Base-by-base conservation (phyloP, 2,113 vertebrate species). In the Chaetodon trifascialis region DNA sequence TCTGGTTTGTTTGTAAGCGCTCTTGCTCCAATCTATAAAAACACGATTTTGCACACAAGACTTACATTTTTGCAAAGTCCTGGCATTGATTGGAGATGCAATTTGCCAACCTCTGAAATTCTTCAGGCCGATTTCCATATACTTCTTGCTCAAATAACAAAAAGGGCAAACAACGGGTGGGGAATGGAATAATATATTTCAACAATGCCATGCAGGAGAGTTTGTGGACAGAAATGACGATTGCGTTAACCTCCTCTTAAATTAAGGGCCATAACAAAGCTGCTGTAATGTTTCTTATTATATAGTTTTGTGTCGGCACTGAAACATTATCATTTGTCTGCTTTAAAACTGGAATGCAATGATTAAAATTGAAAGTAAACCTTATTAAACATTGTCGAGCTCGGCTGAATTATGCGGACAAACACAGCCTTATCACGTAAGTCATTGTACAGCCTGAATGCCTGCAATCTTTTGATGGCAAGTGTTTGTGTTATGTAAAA, bases 51-150 rank as follows among this genome's bases (percentile, higher is more conserved):
- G 75, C 88, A 89, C 90, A 44, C 88, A 88, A 56, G 70, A 73
- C 89, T 90, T 89, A 83, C 81, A 91, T 91, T 91, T 55, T 67
- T 78, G 69, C 75, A 42, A 47, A 89, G 72, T 55, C 46, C 77
- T 70, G 73, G 81, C 91, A 93, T 93, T 86, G 91, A 94, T 93
- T 95, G 88, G 69, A 85, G 84, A 81, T 82, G 77, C 86, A 85
- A 91, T 91, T 89, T 86, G 78, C 87, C 82, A 86, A 86, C 82
- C 87, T 72, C 56, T 89, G 87, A 90, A 92, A 89, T 87, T 86
- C 87, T 87, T 86, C 82, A 69, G 88, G 89, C 65, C 73, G 78
- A 89, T 91, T 93, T 91, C 81, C 73, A 79, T 86, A 80, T 56
- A 73, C 63, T 54, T 67, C 74, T 83, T 69, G 58, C 72, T 58